phyloP scores from a whole-genome alignment of 2,113 vertebrate genomes.

The Coturnix japonica region DNA sequence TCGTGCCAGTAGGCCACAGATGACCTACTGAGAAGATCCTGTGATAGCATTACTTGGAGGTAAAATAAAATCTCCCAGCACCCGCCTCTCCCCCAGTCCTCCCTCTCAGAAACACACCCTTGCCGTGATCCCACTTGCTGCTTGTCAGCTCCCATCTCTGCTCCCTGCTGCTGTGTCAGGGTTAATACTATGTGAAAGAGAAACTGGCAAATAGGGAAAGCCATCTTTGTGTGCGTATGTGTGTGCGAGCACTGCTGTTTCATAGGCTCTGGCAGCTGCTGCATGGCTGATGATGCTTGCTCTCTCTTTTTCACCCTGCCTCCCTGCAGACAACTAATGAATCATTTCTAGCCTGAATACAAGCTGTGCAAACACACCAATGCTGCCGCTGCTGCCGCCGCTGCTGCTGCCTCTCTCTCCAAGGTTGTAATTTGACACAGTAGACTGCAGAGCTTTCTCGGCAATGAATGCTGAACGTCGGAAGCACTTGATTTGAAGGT shows the following conservation, averaged over 20 bases:
- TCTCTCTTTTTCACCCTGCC: constrained; percentile 71
- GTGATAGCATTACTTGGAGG: constrained; percentile 23
- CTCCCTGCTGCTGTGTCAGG: neutral
- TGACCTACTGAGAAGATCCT: constrained; percentile 5
- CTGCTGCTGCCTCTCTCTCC: neutral
- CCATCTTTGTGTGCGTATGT: constrained; percentile 76
- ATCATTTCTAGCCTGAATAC: constrained; percentile 79
- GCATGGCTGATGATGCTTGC: constrained; percentile 80
- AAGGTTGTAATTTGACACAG: constrained; percentile 68
- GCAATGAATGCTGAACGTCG: constrained; percentile 13
- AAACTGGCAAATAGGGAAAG: constrained; percentile 49
- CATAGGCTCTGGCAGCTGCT: constrained; percentile 71
- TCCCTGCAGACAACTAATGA: constrained; percentile 79
- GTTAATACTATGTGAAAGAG: neutral
- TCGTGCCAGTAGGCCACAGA: constrained; percentile 40
- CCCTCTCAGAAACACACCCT: neutral
- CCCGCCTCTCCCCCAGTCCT: neutral
- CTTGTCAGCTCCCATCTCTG: neutral
- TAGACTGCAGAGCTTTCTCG: constrained; percentile 73
- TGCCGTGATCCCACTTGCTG: neutral
- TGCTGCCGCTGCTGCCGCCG: constrained; percentile 34
- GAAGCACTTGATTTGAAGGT: constrained; percentile 66
- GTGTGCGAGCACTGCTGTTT: constrained; percentile 59
- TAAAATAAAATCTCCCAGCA: constrained; percentile 19
- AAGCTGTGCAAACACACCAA: constrained; percentile 38